Conservation (phyloP, 2,797 vertebrate species). For the Amblyraja radiata region DNA sequence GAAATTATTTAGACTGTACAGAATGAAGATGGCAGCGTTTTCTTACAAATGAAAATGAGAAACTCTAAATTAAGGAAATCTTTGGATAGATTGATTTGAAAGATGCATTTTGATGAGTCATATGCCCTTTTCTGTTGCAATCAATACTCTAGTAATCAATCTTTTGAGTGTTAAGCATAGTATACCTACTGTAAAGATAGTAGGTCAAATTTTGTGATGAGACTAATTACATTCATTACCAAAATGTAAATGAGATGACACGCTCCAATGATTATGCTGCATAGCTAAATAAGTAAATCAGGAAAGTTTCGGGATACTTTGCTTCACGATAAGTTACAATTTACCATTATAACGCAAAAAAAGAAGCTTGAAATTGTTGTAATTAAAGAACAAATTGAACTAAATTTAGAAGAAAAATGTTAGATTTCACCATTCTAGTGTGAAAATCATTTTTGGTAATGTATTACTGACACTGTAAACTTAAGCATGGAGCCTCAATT, state of each 20-base stretch:
- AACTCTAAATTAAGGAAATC: neutral
- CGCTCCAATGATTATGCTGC: neutral
- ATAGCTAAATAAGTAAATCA: neutral
- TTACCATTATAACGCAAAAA: neutral
- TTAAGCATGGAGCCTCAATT: neutral
- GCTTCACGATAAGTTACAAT: neutral
- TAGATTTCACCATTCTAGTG: neutral
- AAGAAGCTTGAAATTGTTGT: neutral
- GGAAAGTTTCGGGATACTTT: neutral
- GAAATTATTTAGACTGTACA: neutral
- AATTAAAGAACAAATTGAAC: neutral
- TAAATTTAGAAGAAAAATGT: neutral
- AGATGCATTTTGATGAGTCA: neutral
- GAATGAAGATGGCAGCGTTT: neutral
- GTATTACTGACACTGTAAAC: neutral
- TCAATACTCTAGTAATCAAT: neutral
- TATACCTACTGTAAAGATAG: neutral
- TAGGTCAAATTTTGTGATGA: neutral
- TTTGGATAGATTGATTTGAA: constrained; percentile 12
- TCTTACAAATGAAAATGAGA: neutral
- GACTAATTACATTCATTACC: neutral
- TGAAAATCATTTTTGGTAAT: neutral
- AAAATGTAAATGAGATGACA: neutral
- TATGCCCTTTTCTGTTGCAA: neutral
- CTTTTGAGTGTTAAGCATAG: neutral